Conservation (phyloP, 2,113 vertebrate genomes). For the Chionis minor region DNA sequence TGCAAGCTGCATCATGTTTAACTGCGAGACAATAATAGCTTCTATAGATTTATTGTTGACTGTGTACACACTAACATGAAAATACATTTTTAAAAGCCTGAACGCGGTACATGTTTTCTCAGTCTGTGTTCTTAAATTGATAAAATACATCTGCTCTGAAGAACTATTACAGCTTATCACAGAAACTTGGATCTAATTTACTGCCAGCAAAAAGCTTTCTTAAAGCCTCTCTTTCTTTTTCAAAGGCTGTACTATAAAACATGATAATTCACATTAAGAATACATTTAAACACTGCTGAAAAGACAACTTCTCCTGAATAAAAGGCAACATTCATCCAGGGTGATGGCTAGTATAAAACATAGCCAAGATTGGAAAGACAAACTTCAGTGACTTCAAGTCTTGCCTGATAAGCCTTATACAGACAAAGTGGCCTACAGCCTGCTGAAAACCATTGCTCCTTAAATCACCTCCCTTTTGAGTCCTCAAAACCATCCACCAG, state of each 20-base stretch:
- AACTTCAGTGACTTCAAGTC: neutral
- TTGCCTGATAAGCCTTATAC: neutral
- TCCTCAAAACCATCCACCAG: neutral
- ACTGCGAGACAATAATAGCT: neutral
- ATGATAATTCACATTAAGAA: constrained; percentile 42
- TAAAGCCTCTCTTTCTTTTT: neutral
- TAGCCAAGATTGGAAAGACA: neutral
- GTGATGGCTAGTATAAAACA: neutral
- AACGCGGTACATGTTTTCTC: neutral
- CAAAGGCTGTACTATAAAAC: constrained; percentile 22
- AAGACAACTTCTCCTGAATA: constrained; percentile 30
- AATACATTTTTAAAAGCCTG: constrained; percentile 3
- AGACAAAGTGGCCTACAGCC: neutral
- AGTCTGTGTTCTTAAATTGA: constrained; percentile 37
- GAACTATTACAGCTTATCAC: constrained; percentile 54
- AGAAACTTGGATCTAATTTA: constrained; percentile 48
- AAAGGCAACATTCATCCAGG: constrained; percentile 4
- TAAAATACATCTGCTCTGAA: constrained; percentile 62
- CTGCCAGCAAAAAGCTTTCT: constrained; percentile 46
- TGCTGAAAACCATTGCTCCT: neutral
- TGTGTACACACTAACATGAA: constrained; percentile 10
- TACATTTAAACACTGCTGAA: constrained; percentile 52
- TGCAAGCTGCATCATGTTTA: neutral
- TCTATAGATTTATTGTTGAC: constrained; percentile 38
- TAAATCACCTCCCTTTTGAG: neutral